phyloP scores from a whole-genome alignment of 2,888 invertebrate species.

The Dynastes maya region DNA sequence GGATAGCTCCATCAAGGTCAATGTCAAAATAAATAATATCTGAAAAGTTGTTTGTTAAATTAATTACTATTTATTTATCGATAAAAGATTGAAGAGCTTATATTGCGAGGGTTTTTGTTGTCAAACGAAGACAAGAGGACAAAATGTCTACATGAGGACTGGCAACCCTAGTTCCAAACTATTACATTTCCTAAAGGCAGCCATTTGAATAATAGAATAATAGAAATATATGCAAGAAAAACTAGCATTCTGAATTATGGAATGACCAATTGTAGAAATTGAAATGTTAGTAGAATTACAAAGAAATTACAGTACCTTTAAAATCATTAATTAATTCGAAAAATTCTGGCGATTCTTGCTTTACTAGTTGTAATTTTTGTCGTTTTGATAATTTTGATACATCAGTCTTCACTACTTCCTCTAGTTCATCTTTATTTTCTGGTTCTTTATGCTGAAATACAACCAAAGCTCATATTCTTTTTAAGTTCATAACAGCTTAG shows the following conservation, averaged over 20 bases:
- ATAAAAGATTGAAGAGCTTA: too few species aligned
- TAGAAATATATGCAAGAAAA: background rate
- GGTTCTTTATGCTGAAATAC: constrained; percentile 61
- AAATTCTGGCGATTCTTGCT: constrained; percentile 92
- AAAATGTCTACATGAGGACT: too few species aligned
- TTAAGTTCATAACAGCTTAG: background rate
- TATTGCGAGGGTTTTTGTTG: too few species aligned
- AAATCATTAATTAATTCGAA: constrained; percentile 85
- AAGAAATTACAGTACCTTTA: constrained; percentile 68
- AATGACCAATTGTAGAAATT: background rate
- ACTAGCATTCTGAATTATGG: background rate
- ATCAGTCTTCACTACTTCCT: constrained; percentile 81
- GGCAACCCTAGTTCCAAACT: background rate
- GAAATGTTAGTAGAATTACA: too few species aligned
- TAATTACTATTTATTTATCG: too few species aligned
- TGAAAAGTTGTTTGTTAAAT: too few species aligned
- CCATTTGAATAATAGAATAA: background rate
- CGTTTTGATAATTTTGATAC: constrained; percentile 82
- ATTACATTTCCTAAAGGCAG: background rate
- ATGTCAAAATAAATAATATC: too few species aligned
- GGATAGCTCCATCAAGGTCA: too few species aligned
- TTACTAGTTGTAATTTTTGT: constrained; percentile 83
- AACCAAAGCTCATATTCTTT: constrained; percentile 48
- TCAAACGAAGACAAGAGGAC: too few species aligned
- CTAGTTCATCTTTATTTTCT: constrained; percentile 67